A percentile compares a stretch with the other conserved stretches of the same genome.
Evolutionary conservation across 2,797 vertebrate species (phyloP).

Genomic region (Lutjanus campechanus): DNA sequence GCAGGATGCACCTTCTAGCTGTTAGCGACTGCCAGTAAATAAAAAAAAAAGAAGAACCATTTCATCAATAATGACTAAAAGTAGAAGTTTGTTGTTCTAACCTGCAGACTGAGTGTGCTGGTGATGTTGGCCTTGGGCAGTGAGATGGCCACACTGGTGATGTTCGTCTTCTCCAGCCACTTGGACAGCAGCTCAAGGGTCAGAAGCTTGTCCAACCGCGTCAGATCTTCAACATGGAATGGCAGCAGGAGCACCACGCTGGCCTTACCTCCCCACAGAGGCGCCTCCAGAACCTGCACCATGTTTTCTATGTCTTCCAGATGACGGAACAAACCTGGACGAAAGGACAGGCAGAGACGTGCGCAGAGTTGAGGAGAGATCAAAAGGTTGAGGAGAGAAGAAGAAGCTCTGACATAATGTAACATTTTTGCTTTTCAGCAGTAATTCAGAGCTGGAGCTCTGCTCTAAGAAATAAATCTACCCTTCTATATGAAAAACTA

Average conservation of each 20-base stretch:
- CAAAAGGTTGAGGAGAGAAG: slow-evolving; percentile 6
- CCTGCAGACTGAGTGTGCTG: slow-evolving; percentile 79
- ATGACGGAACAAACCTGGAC: slow-evolving; percentile 75
- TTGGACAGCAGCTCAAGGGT: slow-evolving; percentile 74
- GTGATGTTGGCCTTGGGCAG: slow-evolving; percentile 78
- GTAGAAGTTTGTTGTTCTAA: slow-evolving; percentile 25
- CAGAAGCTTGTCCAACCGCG: slow-evolving; percentile 77
- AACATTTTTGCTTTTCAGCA: slow-evolving; percentile 16
- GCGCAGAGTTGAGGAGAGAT: slow-evolving; percentile 7
- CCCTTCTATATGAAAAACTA: too few relatives aligned
- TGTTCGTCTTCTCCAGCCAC: slow-evolving; percentile 73
- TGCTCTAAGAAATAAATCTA: too few relatives aligned
- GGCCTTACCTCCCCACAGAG: slow-evolving; percentile 73
- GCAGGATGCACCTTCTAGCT: too few relatives aligned
- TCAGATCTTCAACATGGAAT: slow-evolving; percentile 80
- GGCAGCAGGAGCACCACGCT: slow-evolving; percentile 80
- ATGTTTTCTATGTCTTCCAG: slow-evolving; percentile 81
- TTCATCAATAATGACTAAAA: not conserved
- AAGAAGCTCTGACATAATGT: not conserved
- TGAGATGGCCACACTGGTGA: slow-evolving; percentile 73
- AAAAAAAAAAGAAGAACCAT: too few relatives aligned
- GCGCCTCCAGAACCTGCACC: slow-evolving; percentile 80
- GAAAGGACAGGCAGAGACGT: slow-evolving; percentile 1
- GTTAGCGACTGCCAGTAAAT: too few relatives aligned
- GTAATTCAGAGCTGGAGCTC: not conserved